These are phyloP conservation scores for Sebastolobus altivelis DNA, from an alignment of 2,797 vertebrate genomes.

Conservation along the genomic window DNA sequence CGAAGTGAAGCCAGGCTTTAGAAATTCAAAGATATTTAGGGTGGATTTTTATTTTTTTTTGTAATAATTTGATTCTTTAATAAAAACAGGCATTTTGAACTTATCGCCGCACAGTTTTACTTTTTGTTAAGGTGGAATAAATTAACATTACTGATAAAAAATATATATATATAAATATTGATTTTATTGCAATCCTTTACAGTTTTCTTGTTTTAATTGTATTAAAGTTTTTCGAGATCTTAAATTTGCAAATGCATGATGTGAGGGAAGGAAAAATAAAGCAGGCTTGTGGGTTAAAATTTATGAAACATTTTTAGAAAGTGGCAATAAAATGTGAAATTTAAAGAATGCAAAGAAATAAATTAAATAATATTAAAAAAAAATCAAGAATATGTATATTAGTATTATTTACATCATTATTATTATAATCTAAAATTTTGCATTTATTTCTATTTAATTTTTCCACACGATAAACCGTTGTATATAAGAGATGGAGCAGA, in stretches of 20 bases:
- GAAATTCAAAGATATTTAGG: constrained; percentile 9
- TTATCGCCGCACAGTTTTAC: neutral
- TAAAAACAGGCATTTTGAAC: constrained; percentile 2
- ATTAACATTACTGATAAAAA: too few relatives aligned
- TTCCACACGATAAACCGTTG: neutral
- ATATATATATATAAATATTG: neutral
- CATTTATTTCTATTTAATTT: neutral
- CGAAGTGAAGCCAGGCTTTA: neutral
- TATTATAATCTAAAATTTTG: neutral
- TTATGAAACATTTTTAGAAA: neutral
- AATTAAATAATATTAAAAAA: neutral
- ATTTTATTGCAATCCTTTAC: neutral
- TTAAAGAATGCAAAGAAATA: neutral
- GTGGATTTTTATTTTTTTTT: neutral
- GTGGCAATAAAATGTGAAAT: neutral
- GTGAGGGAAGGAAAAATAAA: neutral
- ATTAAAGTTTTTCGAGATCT: neutral
- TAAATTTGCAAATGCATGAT: constrained; percentile 19
- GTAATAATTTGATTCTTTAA: neutral
- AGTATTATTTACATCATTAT: neutral
- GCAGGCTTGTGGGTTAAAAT: neutral
- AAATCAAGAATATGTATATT: neutral
- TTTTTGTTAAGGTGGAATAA: neutral
- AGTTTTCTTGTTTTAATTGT: neutral
- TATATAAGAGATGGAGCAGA: constrained; percentile 44